Evolutionary conservation across 2,888 invertebrate species (phyloP).

Genomic region (Hedya salicella): DNA sequence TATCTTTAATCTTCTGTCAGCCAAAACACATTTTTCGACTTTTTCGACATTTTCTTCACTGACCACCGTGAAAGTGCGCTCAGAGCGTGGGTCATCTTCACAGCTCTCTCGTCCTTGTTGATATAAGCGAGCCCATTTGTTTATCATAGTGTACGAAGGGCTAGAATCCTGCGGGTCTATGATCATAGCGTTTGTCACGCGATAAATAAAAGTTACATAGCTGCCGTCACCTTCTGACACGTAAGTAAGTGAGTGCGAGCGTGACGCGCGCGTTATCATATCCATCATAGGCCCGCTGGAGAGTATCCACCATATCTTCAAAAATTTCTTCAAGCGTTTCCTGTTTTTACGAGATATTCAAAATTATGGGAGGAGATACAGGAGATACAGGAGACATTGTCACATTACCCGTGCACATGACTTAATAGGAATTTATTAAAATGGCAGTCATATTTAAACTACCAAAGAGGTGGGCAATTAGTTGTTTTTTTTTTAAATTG

Average conservation of each 20-base stretch:
- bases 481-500: background rate
- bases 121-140: constrained; percentile 34
- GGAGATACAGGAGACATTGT: background rate
- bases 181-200: too few relatives aligned
- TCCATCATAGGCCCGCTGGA: too few relatives aligned
- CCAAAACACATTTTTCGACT: too few relatives aligned
- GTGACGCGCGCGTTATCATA: too few relatives aligned
- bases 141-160: constrained; percentile 29
- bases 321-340: background rate
- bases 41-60: constrained; percentile 28
- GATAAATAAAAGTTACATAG: too few relatives aligned
- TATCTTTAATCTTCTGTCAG: too few relatives aligned
- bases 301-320: constrained; percentile 4
- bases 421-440: background rate
- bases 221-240: too few relatives aligned
- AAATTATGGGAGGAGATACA: background rate
- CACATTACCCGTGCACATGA: background rate
- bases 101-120: constrained; percentile 33
- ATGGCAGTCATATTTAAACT: too few relatives aligned
- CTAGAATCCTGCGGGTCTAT: too few relatives aligned
- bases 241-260: too few relatives aligned
- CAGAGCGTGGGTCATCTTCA: constrained; percentile 25
- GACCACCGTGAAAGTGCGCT: constrained; percentile 18
- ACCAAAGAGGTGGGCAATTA: too few relatives aligned
- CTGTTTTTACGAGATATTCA: background rate